Conservation (phyloP, 2,113 vertebrate genomes). For the Cinclus cinclus region DNA sequence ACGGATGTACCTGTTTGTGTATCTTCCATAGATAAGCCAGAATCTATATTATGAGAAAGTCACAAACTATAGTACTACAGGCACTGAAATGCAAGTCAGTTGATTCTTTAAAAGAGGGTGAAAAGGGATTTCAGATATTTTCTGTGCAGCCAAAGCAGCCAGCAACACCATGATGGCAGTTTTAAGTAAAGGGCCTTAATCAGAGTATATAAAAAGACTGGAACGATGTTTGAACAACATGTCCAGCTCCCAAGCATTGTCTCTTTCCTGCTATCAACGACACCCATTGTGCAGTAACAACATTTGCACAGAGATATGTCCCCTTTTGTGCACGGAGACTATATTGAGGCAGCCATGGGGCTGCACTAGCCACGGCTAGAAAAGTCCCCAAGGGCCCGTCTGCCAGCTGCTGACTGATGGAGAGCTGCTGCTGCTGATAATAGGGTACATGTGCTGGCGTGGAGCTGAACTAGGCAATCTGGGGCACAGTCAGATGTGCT, state of each 20-base stretch:
- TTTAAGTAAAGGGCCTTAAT: slow-evolving; percentile 40
- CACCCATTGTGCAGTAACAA: slow-evolving; percentile 50
- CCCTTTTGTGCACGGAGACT: not conserved
- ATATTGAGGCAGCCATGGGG: slow-evolving; percentile 18
- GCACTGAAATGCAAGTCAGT: not conserved
- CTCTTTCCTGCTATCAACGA: slow-evolving; percentile 43
- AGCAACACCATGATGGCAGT: not conserved
- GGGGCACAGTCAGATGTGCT: slow-evolving; percentile 48
- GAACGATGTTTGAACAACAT: slow-evolving; percentile 40
- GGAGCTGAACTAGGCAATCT: slow-evolving; percentile 45
- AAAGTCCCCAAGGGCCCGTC: slow-evolving; percentile 10
- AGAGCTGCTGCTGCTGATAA: slow-evolving; percentile 36
- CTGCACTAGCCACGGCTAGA: not conserved
- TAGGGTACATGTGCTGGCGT: slow-evolving; percentile 22
- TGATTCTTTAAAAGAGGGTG: not conserved
- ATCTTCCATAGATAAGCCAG: not conserved
- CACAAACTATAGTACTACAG: not conserved
- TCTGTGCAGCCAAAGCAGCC: not conserved
- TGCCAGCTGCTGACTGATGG: slow-evolving; percentile 59
- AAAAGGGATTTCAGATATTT: not conserved
- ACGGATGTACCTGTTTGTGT: not conserved
- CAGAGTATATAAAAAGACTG: slow-evolving; percentile 25
- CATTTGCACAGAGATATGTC: slow-evolving; percentile 38
- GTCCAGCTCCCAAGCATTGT: slow-evolving; percentile 23
- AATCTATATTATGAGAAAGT: not conserved